Conservation (phyloP, 2,113 vertebrate species). For the Deroptyus accipitrinus region DNA sequence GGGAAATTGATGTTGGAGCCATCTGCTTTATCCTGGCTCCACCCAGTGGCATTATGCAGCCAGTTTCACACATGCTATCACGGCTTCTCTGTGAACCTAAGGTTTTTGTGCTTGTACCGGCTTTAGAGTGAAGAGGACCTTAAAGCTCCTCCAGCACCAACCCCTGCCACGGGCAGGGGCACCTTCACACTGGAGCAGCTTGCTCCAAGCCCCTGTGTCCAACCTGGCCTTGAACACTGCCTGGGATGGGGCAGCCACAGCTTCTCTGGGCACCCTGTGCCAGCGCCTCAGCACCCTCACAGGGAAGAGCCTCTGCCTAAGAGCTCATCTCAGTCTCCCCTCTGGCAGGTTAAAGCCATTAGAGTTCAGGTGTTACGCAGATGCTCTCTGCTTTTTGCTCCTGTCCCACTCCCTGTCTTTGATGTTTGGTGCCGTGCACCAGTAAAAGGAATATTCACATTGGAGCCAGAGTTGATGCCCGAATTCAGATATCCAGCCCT, state of each 20-base stretch:
- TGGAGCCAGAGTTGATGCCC: neutral
- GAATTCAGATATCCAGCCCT: neutral
- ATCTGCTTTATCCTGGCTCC: constrained; percentile 49
- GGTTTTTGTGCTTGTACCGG: fast-evolving
- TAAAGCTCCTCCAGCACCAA: neutral
- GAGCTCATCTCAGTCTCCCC: neutral
- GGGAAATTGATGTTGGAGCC: neutral
- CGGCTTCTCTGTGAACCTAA: fast-evolving
- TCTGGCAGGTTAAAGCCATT: neutral
- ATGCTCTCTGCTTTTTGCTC: fast-evolving
- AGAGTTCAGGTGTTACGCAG: neutral
- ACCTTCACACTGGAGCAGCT: neutral
- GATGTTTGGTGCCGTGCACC: fast-evolving
- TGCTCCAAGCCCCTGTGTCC: neutral
- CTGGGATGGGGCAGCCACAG: too few species aligned
- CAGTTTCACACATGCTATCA: neutral
- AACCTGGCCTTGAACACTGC: too few species aligned
- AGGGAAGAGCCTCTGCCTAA: fast-evolving
- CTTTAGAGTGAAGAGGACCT: neutral
- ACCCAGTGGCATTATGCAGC: constrained; percentile 13
- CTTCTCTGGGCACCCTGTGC: too few species aligned
- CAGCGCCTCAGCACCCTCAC: neutral
- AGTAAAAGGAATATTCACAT: neutral
- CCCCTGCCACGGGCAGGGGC: neutral
- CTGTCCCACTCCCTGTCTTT: fast-evolving